phyloP scores from a whole-genome alignment of 2,888 invertebrate genomes.

The Yponomeuta malinellus region DNA sequence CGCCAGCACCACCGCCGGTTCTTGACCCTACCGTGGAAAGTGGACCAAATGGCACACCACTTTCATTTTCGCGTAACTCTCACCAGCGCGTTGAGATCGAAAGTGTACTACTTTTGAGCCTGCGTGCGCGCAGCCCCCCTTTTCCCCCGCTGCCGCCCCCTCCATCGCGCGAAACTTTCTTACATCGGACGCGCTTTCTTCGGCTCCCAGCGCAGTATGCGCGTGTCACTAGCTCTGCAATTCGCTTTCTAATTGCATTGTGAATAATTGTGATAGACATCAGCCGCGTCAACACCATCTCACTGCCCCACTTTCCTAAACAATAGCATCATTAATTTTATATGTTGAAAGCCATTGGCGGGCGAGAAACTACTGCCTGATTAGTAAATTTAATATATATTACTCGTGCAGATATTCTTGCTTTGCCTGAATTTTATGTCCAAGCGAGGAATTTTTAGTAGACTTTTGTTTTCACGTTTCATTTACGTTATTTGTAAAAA shows the following conservation, averaged over 20 bases:
- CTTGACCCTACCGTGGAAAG: conserved; percentile 69
- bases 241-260: conserved; percentile 74
- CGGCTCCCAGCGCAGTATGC: conserved; percentile 36
- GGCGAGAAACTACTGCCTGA: neutral
- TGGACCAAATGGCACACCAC: conserved; percentile 74
- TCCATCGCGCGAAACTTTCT: conserved; percentile 56
- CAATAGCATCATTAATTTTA: conserved; percentile 23
- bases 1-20: conserved; percentile 35
- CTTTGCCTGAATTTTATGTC: no score
- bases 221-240: conserved; percentile 50
- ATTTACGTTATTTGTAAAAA: no score
- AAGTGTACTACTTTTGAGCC: conserved; percentile 70
- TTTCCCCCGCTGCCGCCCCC: conserved; percentile 24
- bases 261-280: conserved; percentile 56
- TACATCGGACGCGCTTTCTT: conserved; percentile 68
- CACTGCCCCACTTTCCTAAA: conserved; percentile 51
- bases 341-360: conserved; percentile 17
- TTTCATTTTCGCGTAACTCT: conserved; percentile 79
- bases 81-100: conserved; percentile 69
- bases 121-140: conserved; percentile 63
- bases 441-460: no score
- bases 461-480: no score
- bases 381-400: no score
- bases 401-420: no score
- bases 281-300: conserved; percentile 53